phyloP scores from a whole-genome alignment of 2,797 vertebrate genomes.

The Phyllotis vaccarum region DNA sequence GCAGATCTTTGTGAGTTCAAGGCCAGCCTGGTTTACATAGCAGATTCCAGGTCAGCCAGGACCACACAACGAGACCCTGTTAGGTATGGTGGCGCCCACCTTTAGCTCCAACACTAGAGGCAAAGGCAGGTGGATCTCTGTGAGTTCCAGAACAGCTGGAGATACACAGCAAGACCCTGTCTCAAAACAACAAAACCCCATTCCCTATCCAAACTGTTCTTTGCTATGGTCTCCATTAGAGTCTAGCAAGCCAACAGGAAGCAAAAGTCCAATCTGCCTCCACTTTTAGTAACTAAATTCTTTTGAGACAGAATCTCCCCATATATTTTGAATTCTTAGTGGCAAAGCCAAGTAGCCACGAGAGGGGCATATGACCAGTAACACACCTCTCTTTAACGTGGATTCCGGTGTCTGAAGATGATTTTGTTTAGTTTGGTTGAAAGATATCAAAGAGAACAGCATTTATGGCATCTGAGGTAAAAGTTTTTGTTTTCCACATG shows the following conservation, averaged over 20 bases:
- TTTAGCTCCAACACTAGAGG: not conserved
- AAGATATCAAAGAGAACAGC: slow-evolving; percentile 58
- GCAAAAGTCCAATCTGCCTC: not conserved
- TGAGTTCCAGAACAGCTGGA: not conserved
- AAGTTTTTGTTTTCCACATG: slow-evolving; percentile 65
- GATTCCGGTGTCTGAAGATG: not conserved
- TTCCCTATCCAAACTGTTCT: not conserved
- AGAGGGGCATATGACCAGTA: not conserved
- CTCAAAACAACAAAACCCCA: not conserved
- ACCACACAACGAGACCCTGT: not conserved
- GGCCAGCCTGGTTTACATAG: not conserved
- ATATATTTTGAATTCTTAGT: not conserved
- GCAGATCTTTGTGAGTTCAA: too few species aligned
- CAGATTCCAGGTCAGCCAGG: not conserved
- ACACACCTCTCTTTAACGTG: not conserved
- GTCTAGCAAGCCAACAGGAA: not conserved
- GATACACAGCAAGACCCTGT: not conserved
- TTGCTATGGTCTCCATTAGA: not conserved
- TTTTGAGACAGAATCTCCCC: not conserved
- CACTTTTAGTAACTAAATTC: not conserved
- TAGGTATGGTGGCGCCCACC: too few species aligned
- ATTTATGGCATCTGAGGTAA: slow-evolving; percentile 54
- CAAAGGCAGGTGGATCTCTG: not conserved
- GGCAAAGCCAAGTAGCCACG: not conserved
- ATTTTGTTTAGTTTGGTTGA: slow-evolving; percentile 45